Evolutionary conservation across 2,797 vertebrate species (phyloP).

Genomic region (Pangasius krempfi): DNA sequence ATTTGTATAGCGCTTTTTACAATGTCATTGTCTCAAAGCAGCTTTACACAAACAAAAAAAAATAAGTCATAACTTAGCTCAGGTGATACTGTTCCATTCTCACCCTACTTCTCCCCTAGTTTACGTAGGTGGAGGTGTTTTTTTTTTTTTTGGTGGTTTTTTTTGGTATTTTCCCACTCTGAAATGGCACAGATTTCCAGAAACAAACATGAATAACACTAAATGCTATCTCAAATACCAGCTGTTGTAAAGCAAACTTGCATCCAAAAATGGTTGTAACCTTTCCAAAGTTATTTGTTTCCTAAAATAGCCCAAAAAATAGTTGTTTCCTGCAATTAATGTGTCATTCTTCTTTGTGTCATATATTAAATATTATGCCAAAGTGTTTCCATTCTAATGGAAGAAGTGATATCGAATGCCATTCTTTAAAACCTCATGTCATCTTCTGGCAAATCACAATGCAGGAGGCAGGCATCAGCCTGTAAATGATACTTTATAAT

Average conservation of each 20-base stretch:
- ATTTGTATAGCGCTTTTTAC: no score
- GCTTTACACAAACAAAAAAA: no score
- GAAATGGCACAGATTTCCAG: not conserved
- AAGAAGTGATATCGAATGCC: not conserved
- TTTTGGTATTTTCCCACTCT: not conserved
- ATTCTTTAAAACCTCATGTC: not conserved
- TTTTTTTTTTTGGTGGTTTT: not conserved
- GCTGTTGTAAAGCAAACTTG: not conserved
- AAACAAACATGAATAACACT: not conserved
- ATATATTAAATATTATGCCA: not conserved
- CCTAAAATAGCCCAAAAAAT: no score
- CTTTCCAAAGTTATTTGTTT: not conserved
- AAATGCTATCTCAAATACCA: not conserved
- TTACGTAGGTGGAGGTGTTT: not conserved
- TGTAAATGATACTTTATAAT: not conserved
- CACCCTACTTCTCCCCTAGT: not conserved
- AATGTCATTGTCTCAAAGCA: no score
- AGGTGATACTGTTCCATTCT: not conserved
- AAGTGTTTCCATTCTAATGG: not conserved
- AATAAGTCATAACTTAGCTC: not conserved
- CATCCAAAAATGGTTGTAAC: not conserved
- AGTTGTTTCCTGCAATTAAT: not conserved
- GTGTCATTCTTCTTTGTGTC: not conserved
- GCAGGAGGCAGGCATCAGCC: not conserved
- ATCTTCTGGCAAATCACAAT: not conserved